Percentiles rank a stretch among this genome's conserved stretches.
Evolutionary conservation across 2,113 vertebrate species (phyloP).

Genomic region (Pelecanus crispus): DNA sequence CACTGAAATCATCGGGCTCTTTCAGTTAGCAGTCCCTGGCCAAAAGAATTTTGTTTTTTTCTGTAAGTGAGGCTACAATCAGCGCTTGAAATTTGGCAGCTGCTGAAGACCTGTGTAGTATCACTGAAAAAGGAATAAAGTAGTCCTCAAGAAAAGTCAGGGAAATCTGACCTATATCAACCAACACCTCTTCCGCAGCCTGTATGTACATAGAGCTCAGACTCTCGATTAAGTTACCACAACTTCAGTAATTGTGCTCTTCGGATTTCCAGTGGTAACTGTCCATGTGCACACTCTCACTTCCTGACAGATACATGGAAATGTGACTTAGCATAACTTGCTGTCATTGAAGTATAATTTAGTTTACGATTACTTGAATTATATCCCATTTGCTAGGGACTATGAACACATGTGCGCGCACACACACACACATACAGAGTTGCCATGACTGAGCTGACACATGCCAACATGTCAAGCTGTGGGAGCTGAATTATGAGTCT

Average conservation of each 20-base stretch:
- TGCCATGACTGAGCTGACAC: background rate
- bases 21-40: background rate
- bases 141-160: background rate
- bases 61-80: background rate
- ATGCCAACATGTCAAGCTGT: background rate
- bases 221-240: background rate
- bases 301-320: background rate
- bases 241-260: background rate
- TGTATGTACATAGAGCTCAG: background rate
- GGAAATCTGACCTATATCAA: background rate
- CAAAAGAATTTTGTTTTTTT: background rate
- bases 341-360: background rate
- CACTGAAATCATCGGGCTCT: background rate
- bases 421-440: accelerated
- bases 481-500: background rate
- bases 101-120: background rate
- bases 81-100: background rate
- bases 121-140: slow-evolving; percentile 12
- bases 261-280: background rate
- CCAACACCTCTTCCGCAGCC: background rate
- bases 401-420: background rate
- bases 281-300: background rate
- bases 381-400: background rate
- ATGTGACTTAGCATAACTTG: background rate
- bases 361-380: background rate